Evolutionary conservation across 1,140 invertebrate species (phyloP), one percentile per base, ranked within the genome.

Genomic region (Copidosoma floridanum): DNA sequence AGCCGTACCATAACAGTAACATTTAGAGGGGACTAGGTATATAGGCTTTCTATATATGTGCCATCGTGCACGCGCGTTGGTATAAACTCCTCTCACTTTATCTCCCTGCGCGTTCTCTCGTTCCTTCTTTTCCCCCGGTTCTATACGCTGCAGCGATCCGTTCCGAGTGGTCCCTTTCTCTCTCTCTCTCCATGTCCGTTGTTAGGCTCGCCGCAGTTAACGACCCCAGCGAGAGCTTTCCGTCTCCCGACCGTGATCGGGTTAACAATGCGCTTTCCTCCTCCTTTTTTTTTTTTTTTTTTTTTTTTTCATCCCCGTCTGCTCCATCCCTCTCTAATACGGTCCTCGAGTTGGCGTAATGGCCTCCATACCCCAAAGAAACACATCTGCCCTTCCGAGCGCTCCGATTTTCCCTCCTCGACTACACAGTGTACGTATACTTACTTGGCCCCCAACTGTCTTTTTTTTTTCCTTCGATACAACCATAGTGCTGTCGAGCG

Each of bases 1-100:
- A 12, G 26, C 3, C n/a, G 38, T 50, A 50, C 40, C 27, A 55
- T 55, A 55, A 55, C 53, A 55, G 40, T 55, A 55, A 55, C 53
- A 55, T 55, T 55, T 23, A 44, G 24, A 55, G 26, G 53, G 35
- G 5, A 16, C 44, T 10, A 32, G 29, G 26, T 26, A 21, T 43
- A 21, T 43, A 43, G 20, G 20, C 14, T 43, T 3, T 43, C 3
- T 20, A 43, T 6, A 6, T 6, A 6, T n/a, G 11, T 46, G 16
- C 14, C 44, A 14, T 29, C 5, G 3, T 12, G 46, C 24, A n/a
- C 23, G 44, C 44, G 44, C 44, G n/a, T 12, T 47, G 16, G 10
- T 44, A 21, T 51, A 37, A 3, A 12, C 12, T 12, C 12, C 46
- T 27, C 8, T 26, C 16, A 48, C 27, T 7, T 35, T 12, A 11